These are phyloP conservation scores for Eupleurogrammus muticus DNA, from an alignment of 2,797 vertebrate genomes.

Conservation along the genomic window DNA sequence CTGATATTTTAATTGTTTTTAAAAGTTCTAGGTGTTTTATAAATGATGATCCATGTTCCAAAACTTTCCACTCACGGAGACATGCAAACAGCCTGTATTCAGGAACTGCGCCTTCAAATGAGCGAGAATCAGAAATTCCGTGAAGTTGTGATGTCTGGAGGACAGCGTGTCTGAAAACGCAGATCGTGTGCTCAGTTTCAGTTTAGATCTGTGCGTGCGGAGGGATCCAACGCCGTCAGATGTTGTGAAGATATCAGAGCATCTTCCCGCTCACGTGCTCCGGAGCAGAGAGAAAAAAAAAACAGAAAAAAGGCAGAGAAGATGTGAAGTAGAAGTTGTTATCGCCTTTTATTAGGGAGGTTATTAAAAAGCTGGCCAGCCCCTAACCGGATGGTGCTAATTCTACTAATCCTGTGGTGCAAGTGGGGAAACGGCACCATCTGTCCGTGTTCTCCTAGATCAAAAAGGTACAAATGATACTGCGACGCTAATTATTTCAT, in stretches of 20 bases:
- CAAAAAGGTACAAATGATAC: conserved; percentile 54
- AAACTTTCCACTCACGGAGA: too few species aligned
- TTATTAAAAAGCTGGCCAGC: conserved; percentile 29
- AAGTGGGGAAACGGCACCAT: conserved; percentile 55
- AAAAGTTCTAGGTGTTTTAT: too few species aligned
- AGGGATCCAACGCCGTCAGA: conserved; percentile 5
- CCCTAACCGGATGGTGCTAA: conserved; percentile 30
- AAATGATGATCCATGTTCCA: too few species aligned
- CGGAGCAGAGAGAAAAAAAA: conserved; percentile 32
- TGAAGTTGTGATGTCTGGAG: neutral
- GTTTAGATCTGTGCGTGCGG: conserved; percentile 7
- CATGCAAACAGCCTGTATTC: too few species aligned
- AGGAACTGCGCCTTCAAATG: too few species aligned
- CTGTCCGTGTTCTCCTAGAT: conserved; percentile 58
- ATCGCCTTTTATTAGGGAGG: conserved; percentile 30
- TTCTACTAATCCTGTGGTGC: conserved; percentile 51
- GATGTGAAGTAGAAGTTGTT: conserved; percentile 54
- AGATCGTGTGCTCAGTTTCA: conserved; percentile 2
- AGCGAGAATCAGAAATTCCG: too few species aligned
- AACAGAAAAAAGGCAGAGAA: conserved; percentile 32
- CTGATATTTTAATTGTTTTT: too few species aligned
- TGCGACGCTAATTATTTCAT: conserved; percentile 67
- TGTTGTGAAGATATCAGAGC: conserved; percentile 22
- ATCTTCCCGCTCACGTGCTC: neutral
- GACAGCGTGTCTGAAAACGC: neutral